Base-by-base conservation (phyloP, 1,140 invertebrate genomes). In the Drosophila repleta region DNA sequence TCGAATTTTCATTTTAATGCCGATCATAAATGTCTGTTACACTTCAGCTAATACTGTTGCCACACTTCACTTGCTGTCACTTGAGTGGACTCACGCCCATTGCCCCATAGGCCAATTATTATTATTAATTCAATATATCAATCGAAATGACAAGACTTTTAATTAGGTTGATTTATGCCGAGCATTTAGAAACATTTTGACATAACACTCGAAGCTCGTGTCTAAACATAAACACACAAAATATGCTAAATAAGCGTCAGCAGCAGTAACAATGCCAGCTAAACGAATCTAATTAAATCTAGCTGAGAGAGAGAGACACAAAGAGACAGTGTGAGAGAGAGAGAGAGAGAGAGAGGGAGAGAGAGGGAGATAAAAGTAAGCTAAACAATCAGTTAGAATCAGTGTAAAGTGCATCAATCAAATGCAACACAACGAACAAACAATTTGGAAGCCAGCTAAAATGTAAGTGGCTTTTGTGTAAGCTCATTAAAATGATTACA, bases 401-500 rank as follows among this genome's bases (percentile, higher is more conserved):
- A 58, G 52, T 64, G 53, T 46, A 35, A 49, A 74, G 71, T 79
- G 49, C 73, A 84, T 76, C 73, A 67, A 74, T 76, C 68, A 72
- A 64, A 69, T 58, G 51, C 46, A 74, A 60, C 53, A 71, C n/a
- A 58, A 60, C 53, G 3, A 67, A 66, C 48, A 64, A 57, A 62
- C 55, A 65, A 49, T 65, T 71, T 51, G 37, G 32, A 35, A 41
- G 43, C 26, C 13, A 39, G 45, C 68, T 57, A 51, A 58, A 57
- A 71, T 57, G 60, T 57, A 82, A 74, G 64, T 70, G 73, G 76
- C 68, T 73, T 73, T 76, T 80, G 79, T 69, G 77, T 66, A 56
- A 70, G 69, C 68, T 84, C 81, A 84, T 84, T 84, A 81, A 81
- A 87, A 57, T 76, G 69, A 85, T 71, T 76, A 58, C 55, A 63